phyloP scores from a whole-genome alignment of 1,140 invertebrate species.

The Augochlora pura region DNA sequence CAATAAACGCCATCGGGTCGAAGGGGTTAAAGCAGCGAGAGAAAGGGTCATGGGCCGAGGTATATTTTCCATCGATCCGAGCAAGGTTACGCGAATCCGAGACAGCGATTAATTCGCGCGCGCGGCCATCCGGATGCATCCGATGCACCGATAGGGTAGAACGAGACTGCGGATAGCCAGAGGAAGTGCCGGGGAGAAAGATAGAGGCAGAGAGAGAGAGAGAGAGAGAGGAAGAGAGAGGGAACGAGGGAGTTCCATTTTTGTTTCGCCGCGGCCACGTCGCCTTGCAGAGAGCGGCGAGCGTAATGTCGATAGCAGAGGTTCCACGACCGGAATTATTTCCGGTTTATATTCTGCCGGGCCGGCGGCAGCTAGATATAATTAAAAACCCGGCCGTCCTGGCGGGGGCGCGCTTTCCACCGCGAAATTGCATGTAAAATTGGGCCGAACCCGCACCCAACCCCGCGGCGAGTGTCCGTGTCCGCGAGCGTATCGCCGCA shows the following conservation, averaged over 20 bases:
- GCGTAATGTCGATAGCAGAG: constrained; percentile 60
- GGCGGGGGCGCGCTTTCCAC: constrained; percentile 43
- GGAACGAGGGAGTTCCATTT: constrained; percentile 41
- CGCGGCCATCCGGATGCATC: too few species aligned
- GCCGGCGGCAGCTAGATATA: constrained; percentile 57
- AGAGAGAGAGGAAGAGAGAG: too few species aligned
- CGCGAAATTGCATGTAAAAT: constrained; percentile 68
- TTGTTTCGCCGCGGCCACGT: constrained; percentile 31
- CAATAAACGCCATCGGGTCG: too few species aligned
- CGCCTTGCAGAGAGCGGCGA: constrained; percentile 5
- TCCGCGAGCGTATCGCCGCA: constrained; percentile 45
- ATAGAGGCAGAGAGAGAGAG: too few species aligned
- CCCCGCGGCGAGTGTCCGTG: constrained; percentile 14
- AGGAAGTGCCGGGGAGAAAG: too few species aligned
- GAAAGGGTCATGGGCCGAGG: too few species aligned
- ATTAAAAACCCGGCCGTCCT: constrained; percentile 61
- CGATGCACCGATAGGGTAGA: too few species aligned
- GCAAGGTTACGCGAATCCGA: too few species aligned
- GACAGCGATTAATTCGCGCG: too few species aligned
- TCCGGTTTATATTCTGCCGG: constrained; percentile 61
- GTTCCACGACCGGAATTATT: constrained; percentile 51
- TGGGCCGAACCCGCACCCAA: constrained; percentile 53
- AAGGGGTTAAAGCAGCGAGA: too few species aligned
- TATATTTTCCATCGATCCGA: too few species aligned
- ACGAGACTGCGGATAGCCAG: too few species aligned